phyloP scores from a whole-genome alignment of 2,797 vertebrate species.

The Aphelocoma californica region DNA sequence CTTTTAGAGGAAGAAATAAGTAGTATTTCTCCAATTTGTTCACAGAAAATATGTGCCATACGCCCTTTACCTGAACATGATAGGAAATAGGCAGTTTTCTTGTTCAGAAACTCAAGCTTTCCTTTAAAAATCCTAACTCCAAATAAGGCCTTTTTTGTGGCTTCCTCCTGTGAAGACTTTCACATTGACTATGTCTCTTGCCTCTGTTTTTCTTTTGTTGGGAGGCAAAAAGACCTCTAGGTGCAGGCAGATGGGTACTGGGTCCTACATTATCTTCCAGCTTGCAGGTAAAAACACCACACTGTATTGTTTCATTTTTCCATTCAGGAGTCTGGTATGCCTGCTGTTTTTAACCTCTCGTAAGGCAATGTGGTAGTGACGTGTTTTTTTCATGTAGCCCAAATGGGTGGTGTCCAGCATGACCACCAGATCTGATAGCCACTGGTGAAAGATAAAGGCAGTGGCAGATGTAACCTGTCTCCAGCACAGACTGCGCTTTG shows the following conservation, averaged over 20 bases:
- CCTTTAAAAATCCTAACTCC: neutral
- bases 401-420: neutral
- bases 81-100: neutral
- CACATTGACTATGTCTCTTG: neutral
- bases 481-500: neutral
- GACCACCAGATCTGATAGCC: neutral
- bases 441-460: neutral
- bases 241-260: neutral
- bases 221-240: neutral
- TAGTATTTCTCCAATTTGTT: neutral
- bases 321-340: neutral
- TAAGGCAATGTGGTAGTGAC: neutral
- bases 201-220: neutral
- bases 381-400: accelerated
- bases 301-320: neutral
- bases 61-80: neutral
- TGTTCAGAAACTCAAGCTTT: neutral
- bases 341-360: neutral
- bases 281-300: neutral
- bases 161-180: neutral
- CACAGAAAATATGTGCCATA: neutral
- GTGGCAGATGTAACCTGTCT: neutral
- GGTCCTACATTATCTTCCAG: accelerated
- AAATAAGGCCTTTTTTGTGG: neutral
- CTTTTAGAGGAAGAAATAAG: neutral